These are phyloP conservation scores for Celastrina argiolus DNA, from an alignment of 2,888 invertebrate species.

Conservation along the genomic window DNA sequence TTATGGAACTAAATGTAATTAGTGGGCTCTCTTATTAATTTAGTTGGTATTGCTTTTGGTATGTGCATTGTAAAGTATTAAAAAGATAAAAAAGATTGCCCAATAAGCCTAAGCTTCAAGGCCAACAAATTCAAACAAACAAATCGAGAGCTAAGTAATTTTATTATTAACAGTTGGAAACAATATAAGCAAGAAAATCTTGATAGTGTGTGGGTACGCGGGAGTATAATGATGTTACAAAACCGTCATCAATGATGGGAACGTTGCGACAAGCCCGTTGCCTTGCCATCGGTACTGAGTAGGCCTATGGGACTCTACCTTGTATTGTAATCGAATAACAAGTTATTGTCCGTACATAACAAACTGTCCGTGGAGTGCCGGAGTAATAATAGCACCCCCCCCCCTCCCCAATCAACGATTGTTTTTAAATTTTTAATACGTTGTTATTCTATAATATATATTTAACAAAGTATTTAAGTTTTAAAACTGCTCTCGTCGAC, in stretches of 20 bases:
- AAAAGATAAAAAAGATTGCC: background rate
- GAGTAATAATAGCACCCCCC: too few relatives aligned
- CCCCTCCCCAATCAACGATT: too few relatives aligned
- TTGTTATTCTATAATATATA: too few relatives aligned
- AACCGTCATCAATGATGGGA: slow-evolving; percentile 67
- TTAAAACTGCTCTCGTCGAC: too few relatives aligned
- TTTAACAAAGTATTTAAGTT: too few relatives aligned
- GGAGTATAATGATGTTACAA: slow-evolving; percentile 65
- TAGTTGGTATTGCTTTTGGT: background rate
- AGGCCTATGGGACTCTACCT: slow-evolving; percentile 10
- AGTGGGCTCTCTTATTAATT: too few relatives aligned
- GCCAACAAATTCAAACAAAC: background rate
- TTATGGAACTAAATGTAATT: too few relatives aligned
- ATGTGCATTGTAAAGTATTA: background rate
- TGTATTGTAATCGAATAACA: background rate
- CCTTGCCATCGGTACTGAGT: slow-evolving; percentile 35
- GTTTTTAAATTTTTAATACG: too few relatives aligned
- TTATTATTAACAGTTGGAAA: slow-evolving; percentile 32
- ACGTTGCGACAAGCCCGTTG: slow-evolving; percentile 46
- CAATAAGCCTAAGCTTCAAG: slow-evolving; percentile 14
- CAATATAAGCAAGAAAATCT: slow-evolving; percentile 43
- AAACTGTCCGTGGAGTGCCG: too few relatives aligned
- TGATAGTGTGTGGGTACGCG: slow-evolving; percentile 58
- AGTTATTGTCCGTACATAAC: too few relatives aligned
- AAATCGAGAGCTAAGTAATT: slow-evolving; percentile 22